These are phyloP conservation scores for Alsophila aescularia DNA, from an alignment of 2,888 invertebrate species.

Conservation along the genomic window DNA sequence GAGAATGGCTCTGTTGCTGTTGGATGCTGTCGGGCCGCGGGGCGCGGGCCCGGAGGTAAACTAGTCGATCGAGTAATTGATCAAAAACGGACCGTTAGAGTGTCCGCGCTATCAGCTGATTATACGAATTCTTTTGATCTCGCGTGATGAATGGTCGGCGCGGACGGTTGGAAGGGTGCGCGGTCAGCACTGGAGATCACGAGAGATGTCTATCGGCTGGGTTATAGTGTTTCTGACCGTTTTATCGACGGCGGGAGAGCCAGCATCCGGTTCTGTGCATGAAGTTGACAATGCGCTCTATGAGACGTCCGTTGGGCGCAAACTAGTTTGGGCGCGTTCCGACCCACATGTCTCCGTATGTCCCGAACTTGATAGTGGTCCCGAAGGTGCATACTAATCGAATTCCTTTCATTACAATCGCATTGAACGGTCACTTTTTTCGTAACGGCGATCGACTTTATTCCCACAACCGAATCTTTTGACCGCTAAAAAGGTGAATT, in stretches of 20 bases:
- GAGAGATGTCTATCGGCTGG: slow-evolving; percentile 71
- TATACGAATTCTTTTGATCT: slow-evolving; percentile 71
- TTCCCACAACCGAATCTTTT: slow-evolving; percentile 37
- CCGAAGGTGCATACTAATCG: slow-evolving; percentile 75
- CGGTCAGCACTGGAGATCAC: slow-evolving; percentile 66
- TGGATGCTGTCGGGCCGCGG: slow-evolving; percentile 38
- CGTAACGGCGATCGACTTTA: slow-evolving; percentile 53
- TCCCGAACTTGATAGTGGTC: slow-evolving; percentile 50
- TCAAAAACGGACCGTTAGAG: slow-evolving; percentile 73
- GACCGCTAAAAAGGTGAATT: slow-evolving; percentile 22
- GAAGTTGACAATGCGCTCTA: slow-evolving; percentile 76
- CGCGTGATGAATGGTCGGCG: slow-evolving; percentile 69
- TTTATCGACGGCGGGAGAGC: slow-evolving; percentile 71
- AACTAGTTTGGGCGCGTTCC: slow-evolving; percentile 77
- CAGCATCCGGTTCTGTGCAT: slow-evolving; percentile 82
- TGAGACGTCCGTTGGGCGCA: slow-evolving; percentile 69
- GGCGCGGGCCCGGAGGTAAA: slow-evolving; percentile 48
- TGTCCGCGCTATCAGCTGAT: slow-evolving; percentile 70
- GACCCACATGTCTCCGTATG: slow-evolving; percentile 42
- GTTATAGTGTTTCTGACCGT: slow-evolving; percentile 74
- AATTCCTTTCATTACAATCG: slow-evolving; percentile 72
- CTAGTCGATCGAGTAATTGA: slow-evolving; percentile 71
- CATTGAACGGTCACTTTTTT: slow-evolving; percentile 68
- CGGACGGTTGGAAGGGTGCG: slow-evolving; percentile 49
- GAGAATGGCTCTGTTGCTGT: slow-evolving; percentile 58